These are phyloP conservation scores for Cephus spinipes DNA, from an alignment of 2,888 invertebrate genomes.

Conservation along the genomic window DNA sequence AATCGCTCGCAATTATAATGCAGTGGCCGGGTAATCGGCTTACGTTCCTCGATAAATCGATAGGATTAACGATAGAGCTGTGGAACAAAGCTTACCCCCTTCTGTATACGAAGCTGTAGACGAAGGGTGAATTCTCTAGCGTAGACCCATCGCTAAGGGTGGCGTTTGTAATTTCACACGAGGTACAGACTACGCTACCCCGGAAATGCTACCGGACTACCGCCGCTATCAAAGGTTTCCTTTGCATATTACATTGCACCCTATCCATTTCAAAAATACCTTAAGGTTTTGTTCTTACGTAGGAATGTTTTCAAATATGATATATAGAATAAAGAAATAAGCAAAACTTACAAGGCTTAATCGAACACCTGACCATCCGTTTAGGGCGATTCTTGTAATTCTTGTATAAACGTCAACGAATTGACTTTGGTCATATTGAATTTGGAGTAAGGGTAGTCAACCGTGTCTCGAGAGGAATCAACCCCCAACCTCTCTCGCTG, in stretches of 20 bases:
- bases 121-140: neutral
- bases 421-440: slow-evolving; percentile 27
- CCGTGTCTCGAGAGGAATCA: neutral
- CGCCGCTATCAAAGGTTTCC: neutral
- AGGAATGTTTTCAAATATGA: neutral
- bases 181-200: neutral
- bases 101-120: neutral
- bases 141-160: neutral
- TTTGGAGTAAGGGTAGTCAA: neutral
- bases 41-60: slow-evolving; percentile 48
- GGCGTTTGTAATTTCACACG: neutral
- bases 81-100: neutral
- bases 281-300: neutral
- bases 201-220: neutral
- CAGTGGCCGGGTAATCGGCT: slow-evolving; percentile 49
- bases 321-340: neutral
- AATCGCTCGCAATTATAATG: slow-evolving; percentile 52
- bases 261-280: neutral
- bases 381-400: slow-evolving; percentile 35
- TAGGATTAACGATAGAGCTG: slow-evolving; percentile 43
- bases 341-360: neutral
- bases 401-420: slow-evolving; percentile 50
- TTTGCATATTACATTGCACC: neutral
- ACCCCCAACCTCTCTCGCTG: neutral
- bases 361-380: neutral